Conservation (phyloP, 2,113 vertebrate species). For the Mixornis gularis region DNA sequence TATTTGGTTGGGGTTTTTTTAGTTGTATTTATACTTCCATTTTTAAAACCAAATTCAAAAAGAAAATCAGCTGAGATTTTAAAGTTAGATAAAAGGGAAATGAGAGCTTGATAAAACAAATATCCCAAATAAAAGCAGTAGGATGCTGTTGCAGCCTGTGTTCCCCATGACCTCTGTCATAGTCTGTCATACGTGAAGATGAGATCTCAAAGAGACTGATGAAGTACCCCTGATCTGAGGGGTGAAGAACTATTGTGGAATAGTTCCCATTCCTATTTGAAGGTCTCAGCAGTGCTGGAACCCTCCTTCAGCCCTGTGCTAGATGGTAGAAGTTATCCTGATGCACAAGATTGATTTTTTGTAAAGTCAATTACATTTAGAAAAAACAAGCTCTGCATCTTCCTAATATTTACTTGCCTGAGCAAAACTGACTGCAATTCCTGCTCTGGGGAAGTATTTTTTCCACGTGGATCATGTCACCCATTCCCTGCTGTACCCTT, state of each 20-base stretch:
- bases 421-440: background rate
- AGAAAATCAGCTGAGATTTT: background rate
- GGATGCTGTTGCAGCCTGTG: rapidly evolving
- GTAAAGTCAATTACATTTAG: background rate
- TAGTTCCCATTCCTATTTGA: background rate
- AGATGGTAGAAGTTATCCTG: background rate
- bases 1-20: background rate
- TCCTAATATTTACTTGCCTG: background rate
- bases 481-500: background rate
- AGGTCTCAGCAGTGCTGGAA: background rate
- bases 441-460: background rate
- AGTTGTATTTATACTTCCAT: background rate
- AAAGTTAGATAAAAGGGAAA: background rate
- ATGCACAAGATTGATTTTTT: background rate
- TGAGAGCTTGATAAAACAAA: background rate
- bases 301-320: background rate
- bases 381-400: background rate
- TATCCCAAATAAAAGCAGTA: background rate
- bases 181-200: background rate
- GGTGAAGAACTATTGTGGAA: background rate
- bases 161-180: background rate
- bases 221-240: background rate
- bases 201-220: background rate
- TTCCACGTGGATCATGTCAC: background rate
- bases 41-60: background rate